Percentiles rank a stretch among this genome's conserved stretches.
These are phyloP conservation scores for Cerceris rybyensis DNA, from an alignment of 2,888 invertebrate genomes.

Conservation along the genomic window DNA sequence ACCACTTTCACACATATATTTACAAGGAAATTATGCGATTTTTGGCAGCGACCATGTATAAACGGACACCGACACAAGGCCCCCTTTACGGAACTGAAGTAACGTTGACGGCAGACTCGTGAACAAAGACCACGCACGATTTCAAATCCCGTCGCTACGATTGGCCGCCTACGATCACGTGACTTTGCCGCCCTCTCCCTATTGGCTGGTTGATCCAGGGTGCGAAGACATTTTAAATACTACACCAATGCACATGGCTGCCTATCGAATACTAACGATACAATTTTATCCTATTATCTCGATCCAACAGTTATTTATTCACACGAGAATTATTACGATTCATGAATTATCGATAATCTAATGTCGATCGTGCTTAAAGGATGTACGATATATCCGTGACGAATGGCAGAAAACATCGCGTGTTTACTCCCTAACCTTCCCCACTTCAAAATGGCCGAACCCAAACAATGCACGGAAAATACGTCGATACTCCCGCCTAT, in stretches of 20 bases:
- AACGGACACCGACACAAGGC: conserved; percentile 80
- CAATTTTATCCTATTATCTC: conserved; percentile 14
- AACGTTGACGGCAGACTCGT: conserved; percentile 79
- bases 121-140: conserved; percentile 82
- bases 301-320: neutral
- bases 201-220: conserved; percentile 81
- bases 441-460: conserved; percentile 74
- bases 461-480: conserved; percentile 53
- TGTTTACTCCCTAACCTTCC: conserved; percentile 62
- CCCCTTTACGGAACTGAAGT: conserved; percentile 81
- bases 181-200: conserved; percentile 76
- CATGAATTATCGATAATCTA: neutral
- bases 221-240: conserved; percentile 72
- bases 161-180: conserved; percentile 84
- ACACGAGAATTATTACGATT: neutral
- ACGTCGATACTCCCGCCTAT: neutral
- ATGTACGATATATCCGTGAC: neutral
- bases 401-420: conserved; percentile 23
- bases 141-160: conserved; percentile 83
- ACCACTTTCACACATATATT: conserved; percentile 78
- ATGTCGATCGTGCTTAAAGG: neutral
- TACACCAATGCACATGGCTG: conserved; percentile 69
- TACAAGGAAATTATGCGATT: conserved; percentile 67
- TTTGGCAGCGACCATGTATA: conserved; percentile 76
- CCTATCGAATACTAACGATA: conserved; percentile 51